A percentile compares a stretch with the other conserved stretches of the same genome.
Evolutionary conservation across 1,140 invertebrate genomes (phyloP).

Genomic region (Himalopsyche phryganea): DNA sequence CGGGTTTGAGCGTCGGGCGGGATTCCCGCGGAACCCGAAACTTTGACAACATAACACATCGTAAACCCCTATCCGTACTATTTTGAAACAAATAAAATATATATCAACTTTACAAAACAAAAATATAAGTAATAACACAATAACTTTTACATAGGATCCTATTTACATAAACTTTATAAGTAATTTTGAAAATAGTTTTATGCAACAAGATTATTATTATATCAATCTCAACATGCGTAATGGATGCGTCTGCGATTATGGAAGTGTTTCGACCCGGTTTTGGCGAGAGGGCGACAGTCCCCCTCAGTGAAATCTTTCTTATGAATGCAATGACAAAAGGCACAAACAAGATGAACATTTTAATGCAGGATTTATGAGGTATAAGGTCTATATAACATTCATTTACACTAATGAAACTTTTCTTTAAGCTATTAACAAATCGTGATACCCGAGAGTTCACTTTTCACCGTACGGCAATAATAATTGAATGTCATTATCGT

Average conservation of each 20-base stretch:
- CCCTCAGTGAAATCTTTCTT: background rate
- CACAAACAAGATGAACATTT: constrained; percentile 22
- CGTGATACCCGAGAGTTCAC: too few species aligned
- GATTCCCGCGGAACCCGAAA: background rate
- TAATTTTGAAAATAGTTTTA: constrained; percentile 31
- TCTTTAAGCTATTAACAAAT: too few species aligned
- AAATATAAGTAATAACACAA: constrained; percentile 17
- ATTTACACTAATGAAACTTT: too few species aligned
- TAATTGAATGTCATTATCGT: too few species aligned
- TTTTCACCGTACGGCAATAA: too few species aligned
- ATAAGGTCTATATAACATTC: too few species aligned
- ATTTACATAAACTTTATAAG: constrained; percentile 25
- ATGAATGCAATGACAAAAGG: constrained; percentile 22
- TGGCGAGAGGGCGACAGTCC: background rate
- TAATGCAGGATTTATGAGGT: background rate
- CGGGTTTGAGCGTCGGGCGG: background rate
- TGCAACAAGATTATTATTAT: constrained; percentile 54
- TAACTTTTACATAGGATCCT: constrained; percentile 22
- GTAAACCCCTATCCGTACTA: constrained; percentile 14
- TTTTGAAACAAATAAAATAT: constrained; percentile 27
- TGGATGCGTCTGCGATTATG: constrained; percentile 22
- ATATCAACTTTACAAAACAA: constrained; percentile 26
- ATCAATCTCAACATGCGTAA: constrained; percentile 54
- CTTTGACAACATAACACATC: background rate
- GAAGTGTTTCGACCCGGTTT: background rate